phyloP scores from a whole-genome alignment of 2,113 vertebrate species.

The Pantherophis guttatus region DNA sequence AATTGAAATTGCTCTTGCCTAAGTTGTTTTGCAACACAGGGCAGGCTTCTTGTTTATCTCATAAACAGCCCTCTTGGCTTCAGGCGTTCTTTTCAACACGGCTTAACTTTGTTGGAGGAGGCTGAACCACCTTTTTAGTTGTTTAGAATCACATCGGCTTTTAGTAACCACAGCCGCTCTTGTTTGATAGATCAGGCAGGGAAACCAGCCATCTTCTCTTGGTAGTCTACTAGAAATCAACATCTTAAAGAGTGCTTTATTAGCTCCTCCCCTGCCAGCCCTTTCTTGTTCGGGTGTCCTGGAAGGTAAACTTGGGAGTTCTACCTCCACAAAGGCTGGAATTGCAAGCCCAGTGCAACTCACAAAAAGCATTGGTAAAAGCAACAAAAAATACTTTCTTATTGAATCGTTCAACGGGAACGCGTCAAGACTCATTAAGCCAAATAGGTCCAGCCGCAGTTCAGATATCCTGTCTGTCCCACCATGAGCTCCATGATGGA shows the following conservation, averaged over 20 bases:
- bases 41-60: background rate
- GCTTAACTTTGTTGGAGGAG: background rate
- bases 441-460: background rate
- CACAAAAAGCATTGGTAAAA: background rate
- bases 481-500: background rate
- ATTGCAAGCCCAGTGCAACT: background rate
- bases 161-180: background rate
- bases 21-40: background rate
- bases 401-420: background rate
- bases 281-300: background rate
- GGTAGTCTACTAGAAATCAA: background rate
- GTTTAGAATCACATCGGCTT: background rate
- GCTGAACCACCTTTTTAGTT: background rate
- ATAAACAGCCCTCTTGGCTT: background rate
- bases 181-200: background rate
- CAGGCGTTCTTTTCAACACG: background rate
- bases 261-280: background rate
- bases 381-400: background rate
- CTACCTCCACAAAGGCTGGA: background rate
- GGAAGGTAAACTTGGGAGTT: background rate
- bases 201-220: background rate
- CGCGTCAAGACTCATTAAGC: background rate
- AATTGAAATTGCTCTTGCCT: background rate
- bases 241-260: background rate
- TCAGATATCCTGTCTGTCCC: background rate